Percentiles rank a stretch among this genome's conserved stretches.
These are phyloP conservation scores for Syndactyla subalaris DNA, from an alignment of 2,797 vertebrate genomes.

Conservation along the genomic window DNA sequence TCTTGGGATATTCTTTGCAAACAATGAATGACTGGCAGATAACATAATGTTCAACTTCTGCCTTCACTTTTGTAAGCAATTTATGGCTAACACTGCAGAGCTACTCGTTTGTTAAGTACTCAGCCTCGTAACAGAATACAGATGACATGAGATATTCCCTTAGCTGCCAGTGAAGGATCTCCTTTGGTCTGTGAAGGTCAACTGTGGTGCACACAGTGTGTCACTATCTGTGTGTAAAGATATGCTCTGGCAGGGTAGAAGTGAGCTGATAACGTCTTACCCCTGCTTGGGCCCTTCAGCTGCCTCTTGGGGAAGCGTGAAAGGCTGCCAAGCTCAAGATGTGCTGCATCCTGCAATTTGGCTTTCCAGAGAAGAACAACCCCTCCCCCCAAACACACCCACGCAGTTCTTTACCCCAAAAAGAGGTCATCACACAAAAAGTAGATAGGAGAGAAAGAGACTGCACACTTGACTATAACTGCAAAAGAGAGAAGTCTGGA, in stretches of 20 bases:
- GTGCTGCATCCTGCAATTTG: slow-evolving; percentile 71
- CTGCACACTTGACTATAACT: slow-evolving; percentile 47
- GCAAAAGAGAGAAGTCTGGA: slow-evolving; percentile 20
- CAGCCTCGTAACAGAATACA: background rate
- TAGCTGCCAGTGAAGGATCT: background rate
- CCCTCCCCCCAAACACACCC: slow-evolving; percentile 67
- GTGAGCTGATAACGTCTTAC: slow-evolving; percentile 63
- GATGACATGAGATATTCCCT: slow-evolving; percentile 45
- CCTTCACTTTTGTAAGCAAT: slow-evolving; percentile 12
- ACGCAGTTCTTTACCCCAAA: slow-evolving; percentile 63
- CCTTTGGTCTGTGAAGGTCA: background rate
- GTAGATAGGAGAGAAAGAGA: slow-evolving; percentile 56
- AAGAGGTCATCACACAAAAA: slow-evolving; percentile 65
- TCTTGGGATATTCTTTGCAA: slow-evolving; percentile 49
- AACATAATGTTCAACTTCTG: slow-evolving; percentile 44
- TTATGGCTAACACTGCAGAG: background rate
- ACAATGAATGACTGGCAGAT: slow-evolving; percentile 51
- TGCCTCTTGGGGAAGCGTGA: slow-evolving; percentile 63
- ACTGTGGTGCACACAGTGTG: background rate
- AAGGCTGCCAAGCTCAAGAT: slow-evolving; percentile 73
- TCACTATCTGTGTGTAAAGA: slow-evolving; percentile 20
- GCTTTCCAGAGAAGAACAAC: slow-evolving; percentile 66
- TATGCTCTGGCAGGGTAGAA: slow-evolving; percentile 53
- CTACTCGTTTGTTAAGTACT: background rate
- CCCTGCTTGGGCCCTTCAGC: slow-evolving; percentile 61